Evolutionary conservation across 2,113 vertebrate species (phyloP).

Genomic region (Centropus bengalensis): DNA sequence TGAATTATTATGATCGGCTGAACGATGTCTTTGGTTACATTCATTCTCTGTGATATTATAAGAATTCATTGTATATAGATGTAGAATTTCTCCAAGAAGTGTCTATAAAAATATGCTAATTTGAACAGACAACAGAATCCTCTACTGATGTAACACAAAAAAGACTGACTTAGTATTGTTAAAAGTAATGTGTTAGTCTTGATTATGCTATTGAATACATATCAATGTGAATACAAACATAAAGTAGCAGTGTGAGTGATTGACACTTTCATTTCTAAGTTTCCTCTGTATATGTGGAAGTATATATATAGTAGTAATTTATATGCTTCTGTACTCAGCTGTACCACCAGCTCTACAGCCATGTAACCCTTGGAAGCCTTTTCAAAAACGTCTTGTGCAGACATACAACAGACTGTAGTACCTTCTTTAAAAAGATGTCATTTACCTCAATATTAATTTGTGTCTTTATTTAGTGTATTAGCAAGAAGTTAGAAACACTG

Average conservation of each 20-base stretch:
- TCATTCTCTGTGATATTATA: background rate
- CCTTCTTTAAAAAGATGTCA: background rate
- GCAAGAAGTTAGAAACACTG: background rate
- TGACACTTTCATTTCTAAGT: background rate
- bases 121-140: background rate
- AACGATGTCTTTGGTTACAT: background rate
- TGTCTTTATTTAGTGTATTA: background rate
- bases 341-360: background rate
- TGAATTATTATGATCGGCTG: background rate
- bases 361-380: background rate
- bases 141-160: background rate
- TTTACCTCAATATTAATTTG: background rate
- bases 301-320: background rate
- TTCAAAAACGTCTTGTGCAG: background rate
- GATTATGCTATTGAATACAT: background rate
- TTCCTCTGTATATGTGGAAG: background rate
- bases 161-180: background rate
- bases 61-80: background rate
- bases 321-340: background rate
- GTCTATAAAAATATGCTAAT: accelerated
- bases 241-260: background rate
- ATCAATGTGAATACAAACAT: background rate
- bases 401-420: background rate
- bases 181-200: background rate
- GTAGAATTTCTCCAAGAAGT: background rate